phyloP scores from a whole-genome alignment of 2,888 invertebrate genomes.

The Nomada flava region DNA sequence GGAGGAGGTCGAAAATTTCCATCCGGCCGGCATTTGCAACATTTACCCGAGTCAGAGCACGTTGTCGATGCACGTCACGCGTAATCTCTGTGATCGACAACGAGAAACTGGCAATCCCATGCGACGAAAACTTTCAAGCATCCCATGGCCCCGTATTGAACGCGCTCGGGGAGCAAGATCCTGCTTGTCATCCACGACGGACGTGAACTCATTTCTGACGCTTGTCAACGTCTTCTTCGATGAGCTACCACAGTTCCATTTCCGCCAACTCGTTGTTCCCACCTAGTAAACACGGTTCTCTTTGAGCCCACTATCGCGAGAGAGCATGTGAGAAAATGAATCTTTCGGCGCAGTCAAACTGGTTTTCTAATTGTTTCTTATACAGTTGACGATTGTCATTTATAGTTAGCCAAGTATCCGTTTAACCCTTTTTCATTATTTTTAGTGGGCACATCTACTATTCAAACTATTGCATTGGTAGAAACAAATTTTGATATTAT shows the following conservation, averaged over 20 bases:
- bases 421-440: no score
- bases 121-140: slow-evolving; percentile 50
- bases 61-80: slow-evolving; percentile 40
- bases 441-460: no score
- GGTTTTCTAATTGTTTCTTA: background rate
- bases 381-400: background rate
- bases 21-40: slow-evolving; percentile 1
- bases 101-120: slow-evolving; percentile 33
- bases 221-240: slow-evolving; percentile 44
- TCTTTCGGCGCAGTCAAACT: background rate
- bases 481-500: no score
- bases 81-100: slow-evolving; percentile 56
- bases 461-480: no score
- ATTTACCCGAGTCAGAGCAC: slow-evolving; percentile 9
- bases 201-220: slow-evolving; percentile 58
- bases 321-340: background rate
- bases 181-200: slow-evolving; percentile 57
- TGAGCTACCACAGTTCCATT: slow-evolving; percentile 51
- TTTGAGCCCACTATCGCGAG: background rate
- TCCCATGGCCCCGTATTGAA: slow-evolving; percentile 50
- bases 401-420: no score
- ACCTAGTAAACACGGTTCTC: slow-evolving; percentile 57
- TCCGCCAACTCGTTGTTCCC: slow-evolving; percentile 32
- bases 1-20: slow-evolving; percentile 21
- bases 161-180: slow-evolving; percentile 55